A percentile compares a stretch with the other conserved stretches of the same genome.
phyloP scores from a whole-genome alignment of 2,888 invertebrate genomes.

The Vandiemenella viatica region DNA sequence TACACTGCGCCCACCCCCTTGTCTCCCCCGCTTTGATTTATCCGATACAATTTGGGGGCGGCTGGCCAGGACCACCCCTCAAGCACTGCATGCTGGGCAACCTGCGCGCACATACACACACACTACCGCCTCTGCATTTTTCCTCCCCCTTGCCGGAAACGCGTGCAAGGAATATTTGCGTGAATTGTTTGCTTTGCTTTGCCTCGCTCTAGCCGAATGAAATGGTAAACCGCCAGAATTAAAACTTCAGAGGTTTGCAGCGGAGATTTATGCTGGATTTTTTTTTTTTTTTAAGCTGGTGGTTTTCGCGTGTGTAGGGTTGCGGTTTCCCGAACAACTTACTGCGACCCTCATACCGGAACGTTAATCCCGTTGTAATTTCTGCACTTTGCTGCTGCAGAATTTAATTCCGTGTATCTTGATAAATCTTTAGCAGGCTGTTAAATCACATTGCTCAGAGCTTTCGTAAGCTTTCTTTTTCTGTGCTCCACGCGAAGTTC shows the following conservation, averaged over 20 bases:
- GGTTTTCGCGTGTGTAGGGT: too few relatives aligned
- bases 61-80: not conserved
- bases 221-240: not conserved
- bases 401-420: not conserved
- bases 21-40: not conserved
- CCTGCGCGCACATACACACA: too few relatives aligned
- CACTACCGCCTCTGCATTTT: not conserved
- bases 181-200: not conserved
- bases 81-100: too few relatives aligned
- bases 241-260: not conserved
- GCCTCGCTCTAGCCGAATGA: not conserved
- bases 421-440: not conserved
- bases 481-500: too few relatives aligned
- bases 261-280: not conserved
- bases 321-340: not conserved
- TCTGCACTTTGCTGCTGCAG: not conserved
- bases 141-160: not conserved
- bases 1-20: not conserved
- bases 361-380: not conserved
- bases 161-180: not conserved
- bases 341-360: not conserved
- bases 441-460: too few relatives aligned
- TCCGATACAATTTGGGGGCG: not conserved
- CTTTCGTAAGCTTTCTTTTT: too few relatives aligned
- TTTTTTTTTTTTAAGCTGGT: too few relatives aligned